These are phyloP conservation scores for Sebastes vulpes DNA, from an alignment of 2,797 vertebrate genomes.

Conservation along the genomic window DNA sequence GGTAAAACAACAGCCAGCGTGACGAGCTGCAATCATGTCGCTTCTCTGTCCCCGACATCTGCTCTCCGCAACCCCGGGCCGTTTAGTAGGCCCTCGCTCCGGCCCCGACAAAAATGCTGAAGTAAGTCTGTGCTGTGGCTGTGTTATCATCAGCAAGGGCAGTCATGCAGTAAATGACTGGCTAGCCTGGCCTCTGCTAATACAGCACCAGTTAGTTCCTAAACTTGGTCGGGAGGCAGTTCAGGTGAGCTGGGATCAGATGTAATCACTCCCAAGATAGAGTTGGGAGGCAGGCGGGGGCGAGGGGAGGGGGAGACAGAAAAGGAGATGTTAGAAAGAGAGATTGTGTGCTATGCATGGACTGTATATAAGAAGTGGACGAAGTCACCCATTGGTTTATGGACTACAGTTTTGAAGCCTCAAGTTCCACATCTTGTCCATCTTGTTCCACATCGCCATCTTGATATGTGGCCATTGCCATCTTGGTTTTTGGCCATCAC, in stretches of 20 bases:
- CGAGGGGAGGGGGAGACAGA: accelerated
- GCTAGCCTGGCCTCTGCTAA: slow-evolving; percentile 23
- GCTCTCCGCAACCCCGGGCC: background rate
- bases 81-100: background rate
- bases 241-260: slow-evolving; percentile 15
- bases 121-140: background rate
- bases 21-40: background rate
- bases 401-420: background rate
- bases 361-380: background rate
- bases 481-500: no score
- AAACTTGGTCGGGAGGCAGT: slow-evolving; percentile 7
- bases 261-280: slow-evolving; percentile 46
- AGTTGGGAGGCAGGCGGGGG: background rate
- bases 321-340: background rate
- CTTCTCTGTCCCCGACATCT: slow-evolving; percentile 15
- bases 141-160: slow-evolving; percentile 37
- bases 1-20: background rate
- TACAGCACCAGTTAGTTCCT: background rate
- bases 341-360: background rate
- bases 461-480: no score
- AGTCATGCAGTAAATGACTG: slow-evolving; percentile 59
- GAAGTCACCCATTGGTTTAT: background rate
- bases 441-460: no score
- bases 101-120: slow-evolving; percentile 2
- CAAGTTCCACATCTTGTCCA: no score